Conservation (phyloP, 1,140 invertebrate species). For the Lanistes nyassanus region DNA sequence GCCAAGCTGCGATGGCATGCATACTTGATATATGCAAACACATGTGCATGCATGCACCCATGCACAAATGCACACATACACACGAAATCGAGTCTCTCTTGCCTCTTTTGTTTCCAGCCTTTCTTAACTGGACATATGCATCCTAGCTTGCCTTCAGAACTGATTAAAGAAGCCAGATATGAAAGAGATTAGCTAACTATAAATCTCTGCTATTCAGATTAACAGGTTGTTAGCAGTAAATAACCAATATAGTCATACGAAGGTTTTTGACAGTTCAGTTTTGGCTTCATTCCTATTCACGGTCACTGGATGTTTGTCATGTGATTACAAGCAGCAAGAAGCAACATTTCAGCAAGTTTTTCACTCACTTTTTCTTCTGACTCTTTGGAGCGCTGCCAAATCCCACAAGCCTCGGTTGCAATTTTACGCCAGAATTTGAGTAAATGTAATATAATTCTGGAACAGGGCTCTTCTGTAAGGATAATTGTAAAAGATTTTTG, state of each 20-base stretch:
- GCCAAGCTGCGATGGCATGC: not conserved
- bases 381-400: slow-evolving; percentile 40
- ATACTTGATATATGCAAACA: not conserved
- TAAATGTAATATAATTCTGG: slow-evolving; percentile 40
- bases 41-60: not conserved
- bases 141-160: no score
- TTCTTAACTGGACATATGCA: no score
- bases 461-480: slow-evolving; percentile 33
- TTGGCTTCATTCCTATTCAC: not conserved
- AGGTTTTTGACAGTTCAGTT: not conserved
- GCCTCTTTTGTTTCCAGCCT: no score
- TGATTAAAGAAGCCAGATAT: no score
- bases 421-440: slow-evolving; percentile 3
- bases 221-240: no score
- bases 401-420: slow-evolving; percentile 29
- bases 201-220: no score
- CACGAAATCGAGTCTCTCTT: no score
- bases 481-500: not conserved
- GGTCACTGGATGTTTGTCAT: not conserved
- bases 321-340: no score
- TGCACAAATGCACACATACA: not conserved
- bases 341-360: no score
- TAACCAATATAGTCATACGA: no score
- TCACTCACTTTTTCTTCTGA: slow-evolving; percentile 44
- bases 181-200: no score